Conservation (phyloP, 1,140 invertebrate genomes). For the Ceratina calcarata region DNA sequence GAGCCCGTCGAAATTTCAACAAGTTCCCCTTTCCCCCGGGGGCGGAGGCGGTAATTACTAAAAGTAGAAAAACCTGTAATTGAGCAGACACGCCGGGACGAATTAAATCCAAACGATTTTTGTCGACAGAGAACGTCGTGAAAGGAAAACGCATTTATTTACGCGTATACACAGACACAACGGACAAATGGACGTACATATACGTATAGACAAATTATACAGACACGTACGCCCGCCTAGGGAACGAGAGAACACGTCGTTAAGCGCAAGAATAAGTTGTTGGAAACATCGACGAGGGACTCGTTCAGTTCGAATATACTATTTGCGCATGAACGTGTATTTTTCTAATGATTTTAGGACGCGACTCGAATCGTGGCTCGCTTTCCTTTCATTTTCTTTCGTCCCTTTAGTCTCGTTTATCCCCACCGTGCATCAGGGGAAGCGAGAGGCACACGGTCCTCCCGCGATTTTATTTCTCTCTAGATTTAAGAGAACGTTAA, state of each 20-base stretch:
- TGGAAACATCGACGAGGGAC: slow-evolving; percentile 44
- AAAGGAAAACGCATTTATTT: slow-evolving; percentile 14
- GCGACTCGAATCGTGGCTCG: slow-evolving; percentile 34
- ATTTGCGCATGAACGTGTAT: slow-evolving; percentile 72
- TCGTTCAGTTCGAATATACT: slow-evolving; percentile 49
- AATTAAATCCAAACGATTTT: slow-evolving; percentile 36
- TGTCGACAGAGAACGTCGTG: slow-evolving; percentile 18
- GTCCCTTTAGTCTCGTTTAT: not conserved
- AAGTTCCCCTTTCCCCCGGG: not conserved
- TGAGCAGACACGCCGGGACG: slow-evolving; percentile 19
- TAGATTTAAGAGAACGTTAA: slow-evolving; percentile 71
- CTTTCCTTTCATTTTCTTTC: slow-evolving; percentile 26
- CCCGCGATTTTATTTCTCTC: slow-evolving; percentile 63
- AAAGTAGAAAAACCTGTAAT: slow-evolving; percentile 40
- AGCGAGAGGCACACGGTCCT: slow-evolving; percentile 52
- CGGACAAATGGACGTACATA: not conserved
- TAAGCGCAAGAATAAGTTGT: slow-evolving; percentile 49
- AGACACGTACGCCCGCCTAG: slow-evolving; percentile 21
- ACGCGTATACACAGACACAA: slow-evolving; percentile 5
- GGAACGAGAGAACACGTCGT: slow-evolving; percentile 34
- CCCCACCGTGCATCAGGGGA: no score
- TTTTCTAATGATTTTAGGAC: slow-evolving; percentile 77
- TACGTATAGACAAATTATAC: not conserved
- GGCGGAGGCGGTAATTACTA: not conserved
- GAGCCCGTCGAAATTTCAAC: no score